These are phyloP conservation scores for Zapornia atra DNA, from an alignment of 2,113 vertebrate species.

Conservation along the genomic window DNA sequence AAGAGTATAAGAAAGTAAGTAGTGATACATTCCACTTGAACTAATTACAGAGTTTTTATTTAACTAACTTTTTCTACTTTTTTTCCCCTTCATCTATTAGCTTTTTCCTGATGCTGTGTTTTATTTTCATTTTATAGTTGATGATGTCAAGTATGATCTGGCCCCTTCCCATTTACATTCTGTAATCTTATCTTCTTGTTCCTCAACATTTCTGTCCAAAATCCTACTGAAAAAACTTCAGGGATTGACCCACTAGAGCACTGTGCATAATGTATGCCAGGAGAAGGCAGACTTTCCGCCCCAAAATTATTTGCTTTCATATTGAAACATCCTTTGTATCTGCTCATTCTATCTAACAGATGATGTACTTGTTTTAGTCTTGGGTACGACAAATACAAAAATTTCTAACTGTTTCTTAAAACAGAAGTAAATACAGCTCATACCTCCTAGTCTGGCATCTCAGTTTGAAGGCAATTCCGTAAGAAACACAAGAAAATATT, in stretches of 20 bases:
- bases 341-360: neutral
- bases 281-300: accelerated
- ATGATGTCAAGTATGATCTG: neutral
- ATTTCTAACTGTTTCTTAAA: neutral
- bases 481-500: neutral
- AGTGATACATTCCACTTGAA: neutral
- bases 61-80: neutral
- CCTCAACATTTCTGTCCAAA: neutral
- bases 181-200: neutral
- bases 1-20: neutral
- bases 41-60: neutral
- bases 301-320: neutral
- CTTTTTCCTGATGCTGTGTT: neutral
- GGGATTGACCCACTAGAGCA: accelerated
- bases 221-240: neutral
- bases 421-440: neutral
- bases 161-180: accelerated
- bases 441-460: neutral
- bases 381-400: neutral
- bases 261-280: neutral
- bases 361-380: neutral
- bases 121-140: neutral
- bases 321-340: neutral
- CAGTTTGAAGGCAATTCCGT: neutral
- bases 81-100: neutral